Percentiles rank a stretch among this genome's conserved stretches.
These are phyloP conservation scores for Lithophane semibrunnea DNA, from an alignment of 2,888 invertebrate genomes.

Conservation along the genomic window DNA sequence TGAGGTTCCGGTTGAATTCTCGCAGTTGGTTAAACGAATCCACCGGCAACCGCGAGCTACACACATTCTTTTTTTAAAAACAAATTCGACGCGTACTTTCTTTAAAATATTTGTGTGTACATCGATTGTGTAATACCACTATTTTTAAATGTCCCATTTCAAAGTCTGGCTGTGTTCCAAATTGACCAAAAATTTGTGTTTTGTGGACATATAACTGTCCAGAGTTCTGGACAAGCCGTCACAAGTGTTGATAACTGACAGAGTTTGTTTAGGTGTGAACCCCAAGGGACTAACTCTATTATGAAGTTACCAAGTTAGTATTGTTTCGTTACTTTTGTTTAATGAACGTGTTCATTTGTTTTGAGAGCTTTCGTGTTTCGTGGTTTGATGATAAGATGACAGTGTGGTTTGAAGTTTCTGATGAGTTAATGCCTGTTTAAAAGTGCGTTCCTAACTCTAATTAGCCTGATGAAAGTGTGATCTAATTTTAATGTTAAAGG, in stretches of 20 bases:
- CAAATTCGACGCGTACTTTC: conserved; percentile 38
- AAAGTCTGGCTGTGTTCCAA: conserved; percentile 61
- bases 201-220: conserved; percentile 42
- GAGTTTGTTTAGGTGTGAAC: conserved; percentile 65
- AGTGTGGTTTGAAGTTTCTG: conserved; percentile 17
- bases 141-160: conserved; percentile 60
- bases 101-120: conserved; percentile 42
- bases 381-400: conserved; percentile 33
- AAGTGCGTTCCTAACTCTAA: neutral
- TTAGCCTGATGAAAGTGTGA: neutral
- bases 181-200: conserved; percentile 41
- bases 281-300: conserved; percentile 63
- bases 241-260: conserved; percentile 57
- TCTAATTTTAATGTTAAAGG: neutral
- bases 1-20: conserved; percentile 38
- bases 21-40: conserved; percentile 42
- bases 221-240: conserved; percentile 33
- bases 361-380: conserved; percentile 50
- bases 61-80: conserved; percentile 28
- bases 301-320: conserved; percentile 56
- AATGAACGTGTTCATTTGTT: conserved; percentile 64
- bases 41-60: neutral
- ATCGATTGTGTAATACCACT: conserved; percentile 52
- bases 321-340: conserved; percentile 63
- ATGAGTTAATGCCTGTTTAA: conserved; percentile 2